Conservation (phyloP, 2,797 vertebrate species). For the Amblyopsis hoosieri region DNA sequence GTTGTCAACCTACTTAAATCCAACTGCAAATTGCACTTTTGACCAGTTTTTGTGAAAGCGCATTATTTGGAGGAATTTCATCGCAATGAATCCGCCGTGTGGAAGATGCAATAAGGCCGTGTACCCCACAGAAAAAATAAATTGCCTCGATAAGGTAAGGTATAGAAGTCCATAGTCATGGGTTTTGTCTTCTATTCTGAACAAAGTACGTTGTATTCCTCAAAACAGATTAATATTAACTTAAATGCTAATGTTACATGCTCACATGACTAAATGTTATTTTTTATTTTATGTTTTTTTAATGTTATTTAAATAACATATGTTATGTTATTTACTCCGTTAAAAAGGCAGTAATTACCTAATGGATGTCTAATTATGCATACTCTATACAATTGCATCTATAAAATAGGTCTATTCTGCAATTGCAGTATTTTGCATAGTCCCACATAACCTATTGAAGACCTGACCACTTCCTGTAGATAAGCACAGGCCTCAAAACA, state of each 20-base stretch:
- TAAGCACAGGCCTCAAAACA: slow-evolving; percentile 18
- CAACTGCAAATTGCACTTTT: not conserved
- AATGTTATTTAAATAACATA: no score
- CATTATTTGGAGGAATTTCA: not conserved
- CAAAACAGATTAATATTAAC: no score
- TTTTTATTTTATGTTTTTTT: no score
- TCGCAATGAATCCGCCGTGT: slow-evolving; percentile 91
- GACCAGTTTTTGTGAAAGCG: not conserved
- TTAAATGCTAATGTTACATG: no score
- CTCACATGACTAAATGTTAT: no score
- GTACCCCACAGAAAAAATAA: slow-evolving; percentile 96
- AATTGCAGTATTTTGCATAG: not conserved
- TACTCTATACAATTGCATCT: no score
- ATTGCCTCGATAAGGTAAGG: slow-evolving; percentile 94
- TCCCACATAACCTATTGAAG: not conserved
- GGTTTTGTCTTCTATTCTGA: no score
- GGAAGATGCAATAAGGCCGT: slow-evolving; percentile 93
- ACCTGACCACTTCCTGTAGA: slow-evolving; percentile 11
- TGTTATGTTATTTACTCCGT: no score
- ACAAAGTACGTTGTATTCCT: no score
- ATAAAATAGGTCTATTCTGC: no score
- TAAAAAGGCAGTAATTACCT: no score
- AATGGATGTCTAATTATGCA: no score
- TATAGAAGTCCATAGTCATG: not conserved
- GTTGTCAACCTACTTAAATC: not conserved